Conservation (phyloP, 2,888 invertebrate species). For the Agonopterix subpropinquella region DNA sequence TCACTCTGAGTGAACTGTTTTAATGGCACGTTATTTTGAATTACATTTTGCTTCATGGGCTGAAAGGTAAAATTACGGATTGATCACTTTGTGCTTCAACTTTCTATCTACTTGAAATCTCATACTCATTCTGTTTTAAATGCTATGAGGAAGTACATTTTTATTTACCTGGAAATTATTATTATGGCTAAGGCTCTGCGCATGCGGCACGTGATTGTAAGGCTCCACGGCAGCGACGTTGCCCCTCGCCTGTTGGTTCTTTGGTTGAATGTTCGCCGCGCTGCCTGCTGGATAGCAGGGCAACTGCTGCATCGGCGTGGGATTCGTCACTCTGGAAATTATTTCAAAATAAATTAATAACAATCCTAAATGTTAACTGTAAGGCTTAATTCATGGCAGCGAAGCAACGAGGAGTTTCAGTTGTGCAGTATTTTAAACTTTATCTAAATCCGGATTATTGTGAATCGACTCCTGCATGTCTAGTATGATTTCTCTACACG, state of each 20-base stretch:
- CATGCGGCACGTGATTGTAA: slow-evolving; percentile 88
- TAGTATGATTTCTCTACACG: too few relatives aligned
- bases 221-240: slow-evolving; percentile 93
- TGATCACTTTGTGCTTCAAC: background rate
- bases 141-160: too few relatives aligned
- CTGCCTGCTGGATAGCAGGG: slow-evolving; percentile 56
- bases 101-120: too few relatives aligned
- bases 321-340: slow-evolving; percentile 58
- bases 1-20: slow-evolving; percentile 69
- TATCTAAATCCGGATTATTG: too few relatives aligned
- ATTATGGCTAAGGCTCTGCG: slow-evolving; percentile 68
- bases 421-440: too few relatives aligned
- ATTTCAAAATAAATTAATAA: background rate
- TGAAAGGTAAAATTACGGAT: slow-evolving; percentile 23
- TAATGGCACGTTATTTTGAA: slow-evolving; percentile 73
- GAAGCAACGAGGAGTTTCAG: too few relatives aligned
- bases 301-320: slow-evolving; percentile 66
- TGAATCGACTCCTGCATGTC: too few relatives aligned
- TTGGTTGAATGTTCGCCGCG: slow-evolving; percentile 58
- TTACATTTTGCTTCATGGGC: slow-evolving; percentile 66
- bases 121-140: too few relatives aligned
- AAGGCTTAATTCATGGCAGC: too few relatives aligned
- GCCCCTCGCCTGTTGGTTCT: slow-evolving; percentile 78
- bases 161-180: slow-evolving; percentile 57
- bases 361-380: too few relatives aligned